Percentiles rank a stretch among this genome's conserved stretches.
Evolutionary conservation across 2,113 vertebrate species (phyloP).

Genomic region (Nibea albiflora): DNA sequence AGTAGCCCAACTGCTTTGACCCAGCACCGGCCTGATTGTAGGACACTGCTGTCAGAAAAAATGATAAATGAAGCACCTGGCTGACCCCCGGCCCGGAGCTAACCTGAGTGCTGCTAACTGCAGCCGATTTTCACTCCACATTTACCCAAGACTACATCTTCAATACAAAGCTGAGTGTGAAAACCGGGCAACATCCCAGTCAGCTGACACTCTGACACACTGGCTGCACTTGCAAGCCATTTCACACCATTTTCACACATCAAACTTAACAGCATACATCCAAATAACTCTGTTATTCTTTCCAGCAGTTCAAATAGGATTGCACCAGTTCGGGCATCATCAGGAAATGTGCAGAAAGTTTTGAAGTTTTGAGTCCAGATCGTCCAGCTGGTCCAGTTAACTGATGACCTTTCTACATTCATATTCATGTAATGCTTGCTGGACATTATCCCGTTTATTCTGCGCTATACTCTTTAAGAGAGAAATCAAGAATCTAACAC

Average conservation of each 20-base stretch:
- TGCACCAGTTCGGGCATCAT: too few relatives aligned
- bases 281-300: not conserved
- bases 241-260: not conserved
- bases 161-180: not conserved
- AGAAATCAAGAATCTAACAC: too few relatives aligned
- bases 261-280: conserved; percentile 2
- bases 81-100: conserved; percentile 29
- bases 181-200: not conserved
- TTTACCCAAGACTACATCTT: not conserved
- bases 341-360: not conserved
- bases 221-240: not conserved
- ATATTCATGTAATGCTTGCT: too few relatives aligned
- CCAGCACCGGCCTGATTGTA: too few relatives aligned
- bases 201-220: not conserved
- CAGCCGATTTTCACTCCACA: not conserved
- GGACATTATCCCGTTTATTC: too few relatives aligned
- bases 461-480: too few relatives aligned
- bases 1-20: not conserved
- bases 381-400: conserved; percentile 3
- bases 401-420: not conserved
- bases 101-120: conserved; percentile 16
- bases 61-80: conserved; percentile 30
- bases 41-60: conserved; percentile 7
- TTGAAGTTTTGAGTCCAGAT: not conserved
- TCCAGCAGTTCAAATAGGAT: not conserved